Percentiles rank a stretch among this genome's conserved stretches.
These are phyloP conservation scores for Colletes gigas DNA, from an alignment of 1,140 invertebrate species.

Conservation along the genomic window DNA sequence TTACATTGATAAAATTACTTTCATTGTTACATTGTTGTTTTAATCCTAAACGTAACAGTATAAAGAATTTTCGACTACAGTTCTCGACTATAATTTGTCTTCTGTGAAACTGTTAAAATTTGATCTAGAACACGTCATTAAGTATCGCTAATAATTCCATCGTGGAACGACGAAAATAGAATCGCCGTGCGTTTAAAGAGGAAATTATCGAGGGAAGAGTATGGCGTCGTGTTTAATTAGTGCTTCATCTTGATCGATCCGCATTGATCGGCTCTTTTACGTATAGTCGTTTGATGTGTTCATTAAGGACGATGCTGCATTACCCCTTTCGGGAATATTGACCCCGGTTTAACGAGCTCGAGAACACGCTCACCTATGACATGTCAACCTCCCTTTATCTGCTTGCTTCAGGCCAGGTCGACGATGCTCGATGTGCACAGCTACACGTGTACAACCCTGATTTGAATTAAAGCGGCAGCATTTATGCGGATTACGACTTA, in stretches of 20 bases:
- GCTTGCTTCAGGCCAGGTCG: conserved; percentile 63
- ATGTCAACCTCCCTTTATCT: conserved; percentile 62
- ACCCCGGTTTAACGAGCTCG: conserved; percentile 56
- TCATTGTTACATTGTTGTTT: no score
- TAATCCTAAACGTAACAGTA: no score
- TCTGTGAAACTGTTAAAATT: neutral
- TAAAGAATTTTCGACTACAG: no score
- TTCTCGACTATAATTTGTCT: neutral
- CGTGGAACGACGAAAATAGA: neutral
- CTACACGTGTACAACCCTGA: conserved; percentile 56
- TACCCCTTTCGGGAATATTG: conserved; percentile 50
- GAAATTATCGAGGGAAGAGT: neutral
- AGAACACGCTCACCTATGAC: conserved; percentile 61
- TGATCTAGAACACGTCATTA: neutral
- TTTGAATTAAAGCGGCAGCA: conserved; percentile 58
- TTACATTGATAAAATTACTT: no score
- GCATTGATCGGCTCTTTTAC: neutral
- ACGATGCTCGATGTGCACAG: conserved; percentile 60
- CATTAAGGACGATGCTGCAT: conserved; percentile 27
- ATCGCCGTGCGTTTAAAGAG: no score
- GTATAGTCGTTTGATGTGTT: conserved; percentile 13
- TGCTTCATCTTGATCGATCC: conserved; percentile 12
- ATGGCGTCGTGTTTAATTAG: conserved; percentile 27
- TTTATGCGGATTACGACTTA: conserved; percentile 50
- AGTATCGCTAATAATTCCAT: neutral